These are phyloP conservation scores for Papilio dardanus DNA, from an alignment of 1,140 invertebrate species.

Conservation along the genomic window DNA sequence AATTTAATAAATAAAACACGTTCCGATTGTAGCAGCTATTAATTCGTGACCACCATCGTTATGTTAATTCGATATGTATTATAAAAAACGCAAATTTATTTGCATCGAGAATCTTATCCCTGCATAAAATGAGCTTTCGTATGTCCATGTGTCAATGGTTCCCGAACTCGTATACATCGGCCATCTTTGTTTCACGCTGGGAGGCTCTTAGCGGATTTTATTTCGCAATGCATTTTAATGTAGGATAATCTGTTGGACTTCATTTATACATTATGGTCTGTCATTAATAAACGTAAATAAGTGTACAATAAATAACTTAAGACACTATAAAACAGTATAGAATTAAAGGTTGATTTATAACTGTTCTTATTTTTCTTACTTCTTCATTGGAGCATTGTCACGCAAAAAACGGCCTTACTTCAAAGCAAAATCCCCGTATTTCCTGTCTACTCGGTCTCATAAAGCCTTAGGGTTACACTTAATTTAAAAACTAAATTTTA, in stretches of 20 bases:
- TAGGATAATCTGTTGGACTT: conserved; percentile 55
- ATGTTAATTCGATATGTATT: conserved; percentile 67
- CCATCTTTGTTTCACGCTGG: conserved; percentile 66
- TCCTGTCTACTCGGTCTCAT: no score
- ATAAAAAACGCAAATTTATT: conserved; percentile 76
- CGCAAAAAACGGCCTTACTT: no score
- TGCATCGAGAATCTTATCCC: conserved; percentile 52
- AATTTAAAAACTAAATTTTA: not conserved
- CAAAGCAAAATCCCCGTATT: no score
- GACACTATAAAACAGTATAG: not conserved
- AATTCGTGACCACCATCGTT: conserved; percentile 46
- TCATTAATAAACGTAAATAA: conserved; percentile 45
- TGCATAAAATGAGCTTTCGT: conserved; percentile 65
- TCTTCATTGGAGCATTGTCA: no score
- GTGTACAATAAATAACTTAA: not conserved
- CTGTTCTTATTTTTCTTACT: not conserved
- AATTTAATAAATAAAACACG: conserved; percentile 9
- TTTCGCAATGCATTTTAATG: conserved; percentile 70
- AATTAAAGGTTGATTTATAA: not conserved
- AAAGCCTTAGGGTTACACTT: no score
- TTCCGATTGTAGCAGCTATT: conserved; percentile 26
- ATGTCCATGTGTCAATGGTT: conserved; percentile 70
- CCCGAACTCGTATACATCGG: conserved; percentile 56
- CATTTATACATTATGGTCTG: conserved; percentile 51
- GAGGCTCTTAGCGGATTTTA: conserved; percentile 59